phyloP scores from a whole-genome alignment of 2,113 vertebrate genomes.

The Turnix velox region DNA sequence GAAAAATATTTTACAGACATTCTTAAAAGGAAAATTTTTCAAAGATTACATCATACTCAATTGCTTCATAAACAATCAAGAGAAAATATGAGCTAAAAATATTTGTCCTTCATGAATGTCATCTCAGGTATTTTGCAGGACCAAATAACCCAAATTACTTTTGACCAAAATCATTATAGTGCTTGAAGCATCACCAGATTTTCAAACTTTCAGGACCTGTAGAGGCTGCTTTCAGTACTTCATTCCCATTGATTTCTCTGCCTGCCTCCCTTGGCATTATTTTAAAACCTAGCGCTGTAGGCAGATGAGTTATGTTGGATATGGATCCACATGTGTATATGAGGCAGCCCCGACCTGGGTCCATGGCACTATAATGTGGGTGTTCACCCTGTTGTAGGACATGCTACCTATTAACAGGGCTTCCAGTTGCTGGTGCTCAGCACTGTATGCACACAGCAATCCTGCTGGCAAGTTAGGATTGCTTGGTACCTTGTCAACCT shows the following conservation, averaged over 20 bases:
- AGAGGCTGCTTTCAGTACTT: background rate
- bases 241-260: background rate
- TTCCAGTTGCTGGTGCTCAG: background rate
- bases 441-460: rapidly evolving
- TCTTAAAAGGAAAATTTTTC: background rate
- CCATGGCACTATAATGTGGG: rapidly evolving
- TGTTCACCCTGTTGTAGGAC: background rate
- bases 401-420: rapidly evolving
- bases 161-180: background rate
- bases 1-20: background rate
- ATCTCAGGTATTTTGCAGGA: background rate
- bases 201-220: background rate
- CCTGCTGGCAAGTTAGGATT: background rate
- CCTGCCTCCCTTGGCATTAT: background rate
- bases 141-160: background rate
- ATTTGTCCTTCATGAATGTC: background rate
- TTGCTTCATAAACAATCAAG: background rate
- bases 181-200: background rate
- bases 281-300: background rate
- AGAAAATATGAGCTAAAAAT: background rate
- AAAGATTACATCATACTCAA: background rate
- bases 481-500: background rate
- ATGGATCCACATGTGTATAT: rapidly evolving
- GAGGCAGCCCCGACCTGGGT: background rate
- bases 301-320: background rate